A percentile compares a stretch with the other conserved stretches of the same genome.
phyloP scores from a whole-genome alignment of 2,888 invertebrate species.

The Diarsia rubi region DNA sequence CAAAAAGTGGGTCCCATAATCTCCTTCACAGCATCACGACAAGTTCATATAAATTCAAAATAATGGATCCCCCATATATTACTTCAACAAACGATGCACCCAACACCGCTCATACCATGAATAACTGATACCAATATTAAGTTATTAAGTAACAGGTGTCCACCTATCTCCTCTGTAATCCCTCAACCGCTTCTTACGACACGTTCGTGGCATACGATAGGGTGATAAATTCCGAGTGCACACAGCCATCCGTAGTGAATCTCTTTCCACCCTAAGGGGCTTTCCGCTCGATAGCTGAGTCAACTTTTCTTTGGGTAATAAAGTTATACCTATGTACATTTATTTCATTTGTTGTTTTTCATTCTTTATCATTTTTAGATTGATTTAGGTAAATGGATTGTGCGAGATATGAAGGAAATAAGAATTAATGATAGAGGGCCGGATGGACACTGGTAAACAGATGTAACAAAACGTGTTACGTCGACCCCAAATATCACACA shows the following conservation, averaged over 20 bases:
- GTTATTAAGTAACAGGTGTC: conserved; percentile 54
- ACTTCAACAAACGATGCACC: neutral
- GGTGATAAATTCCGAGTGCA: conserved; percentile 42
- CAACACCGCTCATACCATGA: conserved; percentile 24
- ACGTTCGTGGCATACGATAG: conserved; percentile 38
- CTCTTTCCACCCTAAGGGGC: conserved; percentile 13
- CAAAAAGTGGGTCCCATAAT: neutral
- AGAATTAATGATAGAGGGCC: neutral
- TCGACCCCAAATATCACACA: neutral
- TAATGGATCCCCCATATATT: neutral
- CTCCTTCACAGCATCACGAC: neutral
- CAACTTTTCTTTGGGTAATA: conserved; percentile 36
- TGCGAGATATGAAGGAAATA: neutral
- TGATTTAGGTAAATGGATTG: neutral
- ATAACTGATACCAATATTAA: conserved; percentile 27
- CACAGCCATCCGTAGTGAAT: conserved; percentile 23
- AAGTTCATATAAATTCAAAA: conserved; percentile 16
- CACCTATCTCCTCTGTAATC: conserved; percentile 37
- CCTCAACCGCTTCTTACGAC: conserved; percentile 28
- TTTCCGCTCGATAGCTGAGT: conserved; percentile 30
- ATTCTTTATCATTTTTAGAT: conserved; percentile 1
- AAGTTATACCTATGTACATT: neutral
- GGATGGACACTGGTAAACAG: neutral
- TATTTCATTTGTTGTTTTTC: conserved; percentile 20
- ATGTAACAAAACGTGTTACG: neutral